Base-by-base conservation (phyloP, 2,797 vertebrate species). In the Sebastes alutus region DNA sequence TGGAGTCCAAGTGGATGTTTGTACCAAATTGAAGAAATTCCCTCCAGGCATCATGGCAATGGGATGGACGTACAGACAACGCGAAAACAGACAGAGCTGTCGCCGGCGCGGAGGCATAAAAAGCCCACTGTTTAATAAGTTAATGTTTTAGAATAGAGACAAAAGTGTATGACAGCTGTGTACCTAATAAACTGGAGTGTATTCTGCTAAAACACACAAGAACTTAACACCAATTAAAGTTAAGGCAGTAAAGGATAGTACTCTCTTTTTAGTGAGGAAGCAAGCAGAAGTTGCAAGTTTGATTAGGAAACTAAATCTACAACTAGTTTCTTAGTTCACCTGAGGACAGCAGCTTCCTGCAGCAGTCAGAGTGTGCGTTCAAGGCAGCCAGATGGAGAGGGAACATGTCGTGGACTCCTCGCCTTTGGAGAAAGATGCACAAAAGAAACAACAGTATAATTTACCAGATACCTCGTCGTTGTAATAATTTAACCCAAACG, bases 341-440 rank as follows among this genome's bases (percentile, higher is more conserved):
- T 96, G 95, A 96, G 52, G 96, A 96, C 63, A 96, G 93, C 83
- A 99, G 94, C 80, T 99, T 99, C 88, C 96, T 93, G 96, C 98
- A 99, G 96, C 98, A 99, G 94, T 99, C 97, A 2, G 98, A 95
- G 93, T 99, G 98, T 71, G 98, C 98, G 3, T 98, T 98, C 89
- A 99, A 91, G 4, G 97, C 98, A 2, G 98, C 98, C 87, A 99
- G 94, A 91, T 99, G 98, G 62, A 99, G 95, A 38, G 98, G 98
- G 87, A 99, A 98, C 98, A 99, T 99, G 81, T 97, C 97, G 54
- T 99, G 97, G 88, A 98, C 95, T 42, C 98, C 98, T 90, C 98
- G 97, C 93, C 98, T 99, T 85, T 56, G 46, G 27, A 80, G 59
- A 83, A 2, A 79, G 14, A 89, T 10, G 71, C 46, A 88, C 18